Percentiles rank a stretch among this genome's conserved stretches.
Evolutionary conservation across 2,113 vertebrate genomes (phyloP).

Genomic region (Charina bottae): DNA sequence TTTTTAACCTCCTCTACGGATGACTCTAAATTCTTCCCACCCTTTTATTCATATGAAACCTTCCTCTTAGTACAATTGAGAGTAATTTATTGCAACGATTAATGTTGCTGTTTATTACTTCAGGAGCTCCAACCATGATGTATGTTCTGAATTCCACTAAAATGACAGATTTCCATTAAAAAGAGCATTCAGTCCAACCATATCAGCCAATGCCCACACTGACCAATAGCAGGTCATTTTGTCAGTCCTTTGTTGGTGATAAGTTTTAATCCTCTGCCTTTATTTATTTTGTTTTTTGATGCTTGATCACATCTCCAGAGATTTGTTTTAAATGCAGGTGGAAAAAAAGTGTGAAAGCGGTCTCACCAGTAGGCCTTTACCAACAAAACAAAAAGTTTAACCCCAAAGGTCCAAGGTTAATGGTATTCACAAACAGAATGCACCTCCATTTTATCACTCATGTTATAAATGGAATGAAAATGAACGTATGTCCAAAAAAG

Average conservation of each 20-base stretch:
- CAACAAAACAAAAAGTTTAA: not conserved
- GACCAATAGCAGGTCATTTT: conserved; percentile 24
- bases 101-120: conserved; percentile 33
- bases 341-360: not conserved
- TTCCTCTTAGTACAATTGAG: not conserved
- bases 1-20: too few relatives aligned
- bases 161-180: conserved; percentile 29
- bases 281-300: conserved; percentile 14
- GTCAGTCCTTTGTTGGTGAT: not conserved
- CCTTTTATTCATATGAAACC: not conserved
- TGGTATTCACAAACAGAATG: not conserved
- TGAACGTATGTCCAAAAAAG: not conserved
- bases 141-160: not conserved
- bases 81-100: not conserved
- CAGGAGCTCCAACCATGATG: not conserved
- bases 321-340: not conserved
- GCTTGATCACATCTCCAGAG: not conserved
- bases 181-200: not conserved
- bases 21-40: not conserved
- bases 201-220: not conserved
- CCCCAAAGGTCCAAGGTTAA: not conserved
- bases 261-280: not conserved
- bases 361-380: conserved; percentile 4
- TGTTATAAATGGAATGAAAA: not conserved
- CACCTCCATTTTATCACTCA: not conserved